A percentile compares a stretch with the other conserved stretches of the same genome.
Conservation (phyloP, 2,113 vertebrate species). For the Indicator maculatus region DNA sequence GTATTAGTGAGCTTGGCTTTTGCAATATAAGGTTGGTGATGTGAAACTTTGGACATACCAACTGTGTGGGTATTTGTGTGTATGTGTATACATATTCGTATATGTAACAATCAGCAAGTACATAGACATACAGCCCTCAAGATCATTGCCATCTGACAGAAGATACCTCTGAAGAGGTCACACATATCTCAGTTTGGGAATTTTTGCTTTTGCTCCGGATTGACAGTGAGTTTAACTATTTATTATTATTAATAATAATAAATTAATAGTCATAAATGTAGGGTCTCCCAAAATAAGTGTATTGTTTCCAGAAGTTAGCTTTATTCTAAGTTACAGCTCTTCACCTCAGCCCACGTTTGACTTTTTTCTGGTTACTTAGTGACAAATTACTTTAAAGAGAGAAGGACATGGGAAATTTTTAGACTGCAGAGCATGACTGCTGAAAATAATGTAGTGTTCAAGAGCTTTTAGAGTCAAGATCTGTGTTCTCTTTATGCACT, state of each 20-base stretch:
- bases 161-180: background rate
- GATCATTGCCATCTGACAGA: background rate
- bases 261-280: background rate
- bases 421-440: background rate
- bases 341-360: background rate
- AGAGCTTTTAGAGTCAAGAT: background rate
- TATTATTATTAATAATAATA: background rate
- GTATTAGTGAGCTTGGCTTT: background rate
- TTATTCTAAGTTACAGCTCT: background rate
- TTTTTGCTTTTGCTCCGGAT: background rate
- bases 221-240: background rate
- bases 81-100: rapidly evolving
- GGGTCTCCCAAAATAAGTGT: background rate
- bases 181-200: background rate
- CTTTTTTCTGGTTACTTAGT: background rate
- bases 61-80: background rate
- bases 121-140: background rate
- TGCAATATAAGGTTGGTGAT: background rate
- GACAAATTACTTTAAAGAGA: background rate
- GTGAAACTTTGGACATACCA: rapidly evolving
- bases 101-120: background rate
- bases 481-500: background rate
- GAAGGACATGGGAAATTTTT: background rate
- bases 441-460: background rate
- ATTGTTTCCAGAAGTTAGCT: background rate